Percentiles rank a stretch among this genome's conserved stretches.
Conservation (phyloP, 2,888 invertebrate genomes). For the Heliconius ismenius region DNA sequence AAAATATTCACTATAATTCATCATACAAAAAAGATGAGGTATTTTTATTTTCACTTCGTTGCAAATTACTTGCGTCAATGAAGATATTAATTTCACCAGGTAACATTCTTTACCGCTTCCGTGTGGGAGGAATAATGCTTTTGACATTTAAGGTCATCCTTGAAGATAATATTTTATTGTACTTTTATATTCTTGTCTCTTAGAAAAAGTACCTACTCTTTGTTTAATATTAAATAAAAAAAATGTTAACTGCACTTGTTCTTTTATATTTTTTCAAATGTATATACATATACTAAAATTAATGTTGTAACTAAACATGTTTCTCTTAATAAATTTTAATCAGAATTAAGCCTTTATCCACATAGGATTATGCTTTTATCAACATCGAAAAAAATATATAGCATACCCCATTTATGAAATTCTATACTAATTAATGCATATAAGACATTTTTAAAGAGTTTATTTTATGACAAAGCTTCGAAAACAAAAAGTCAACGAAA, state of each 20-base stretch:
- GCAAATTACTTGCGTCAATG: slow-evolving; percentile 17
- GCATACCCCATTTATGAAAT: too few species aligned
- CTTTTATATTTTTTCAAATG: not conserved
- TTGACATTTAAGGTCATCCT: slow-evolving; percentile 33
- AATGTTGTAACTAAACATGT: too few species aligned
- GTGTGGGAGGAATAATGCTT: slow-evolving; percentile 27
- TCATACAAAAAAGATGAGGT: slow-evolving; percentile 21
- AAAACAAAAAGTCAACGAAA: not conserved
- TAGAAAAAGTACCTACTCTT: not conserved
- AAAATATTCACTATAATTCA: slow-evolving; percentile 17
- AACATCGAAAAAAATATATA: too few species aligned
- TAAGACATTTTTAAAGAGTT: not conserved
- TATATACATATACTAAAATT: not conserved
- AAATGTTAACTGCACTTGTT: not conserved
- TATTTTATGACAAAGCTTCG: not conserved
- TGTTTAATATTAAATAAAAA: not conserved
- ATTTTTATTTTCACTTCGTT: slow-evolving; percentile 22
- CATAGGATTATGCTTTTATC: too few species aligned
- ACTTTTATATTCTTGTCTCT: slow-evolving; percentile 10
- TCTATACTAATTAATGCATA: too few species aligned
- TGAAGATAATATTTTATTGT: slow-evolving; percentile 21
- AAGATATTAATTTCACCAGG: slow-evolving; percentile 26
- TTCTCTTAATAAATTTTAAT: too few species aligned
- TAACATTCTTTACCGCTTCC: slow-evolving; percentile 25
- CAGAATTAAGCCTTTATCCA: too few species aligned